Evolutionary conservation across 2,888 invertebrate genomes (phyloP).

Genomic region (Thereva nobilitata): DNA sequence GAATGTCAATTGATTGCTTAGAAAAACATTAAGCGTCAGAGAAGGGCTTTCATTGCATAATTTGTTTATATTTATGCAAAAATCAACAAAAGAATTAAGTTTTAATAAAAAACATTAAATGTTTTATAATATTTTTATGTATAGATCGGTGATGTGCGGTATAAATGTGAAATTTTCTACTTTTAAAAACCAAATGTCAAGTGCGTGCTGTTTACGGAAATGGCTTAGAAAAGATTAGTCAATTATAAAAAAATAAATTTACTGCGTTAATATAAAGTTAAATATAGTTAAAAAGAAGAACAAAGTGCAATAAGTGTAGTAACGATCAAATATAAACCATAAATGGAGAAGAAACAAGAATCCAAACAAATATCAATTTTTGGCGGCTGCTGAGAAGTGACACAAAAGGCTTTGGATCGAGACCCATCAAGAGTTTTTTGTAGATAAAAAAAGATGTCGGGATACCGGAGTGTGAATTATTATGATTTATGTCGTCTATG

Average conservation of each 20-base stretch:
- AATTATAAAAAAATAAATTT: constrained; percentile 7
- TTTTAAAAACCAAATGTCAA: constrained; percentile 6
- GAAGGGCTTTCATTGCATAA: constrained; percentile 45
- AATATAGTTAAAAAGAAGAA: not conserved
- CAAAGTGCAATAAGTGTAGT: too few relatives aligned
- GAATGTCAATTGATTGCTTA: constrained; percentile 41
- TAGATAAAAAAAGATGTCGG: constrained; percentile 61
- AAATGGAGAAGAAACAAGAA: too few relatives aligned
- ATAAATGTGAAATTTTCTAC: not conserved
- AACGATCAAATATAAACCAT: too few relatives aligned
- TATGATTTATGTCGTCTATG: constrained; percentile 73
- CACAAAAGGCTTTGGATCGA: not conserved
- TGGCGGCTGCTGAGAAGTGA: not conserved
- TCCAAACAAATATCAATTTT: too few relatives aligned
- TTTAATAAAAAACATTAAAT: not conserved
- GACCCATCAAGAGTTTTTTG: not conserved
- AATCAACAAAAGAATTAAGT: constrained; percentile 30
- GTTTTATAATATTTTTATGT: too few relatives aligned
- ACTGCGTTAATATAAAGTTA: not conserved
- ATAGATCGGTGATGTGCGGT: too few relatives aligned
- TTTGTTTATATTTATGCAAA: constrained; percentile 45
- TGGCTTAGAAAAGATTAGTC: constrained; percentile 1
- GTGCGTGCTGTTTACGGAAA: constrained; percentile 17
- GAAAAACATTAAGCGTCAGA: constrained; percentile 44
- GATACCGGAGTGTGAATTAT: constrained; percentile 71